These are phyloP conservation scores for Oithona nana DNA, from an alignment of 2,888 invertebrate genomes.

Conservation along the genomic window DNA sequence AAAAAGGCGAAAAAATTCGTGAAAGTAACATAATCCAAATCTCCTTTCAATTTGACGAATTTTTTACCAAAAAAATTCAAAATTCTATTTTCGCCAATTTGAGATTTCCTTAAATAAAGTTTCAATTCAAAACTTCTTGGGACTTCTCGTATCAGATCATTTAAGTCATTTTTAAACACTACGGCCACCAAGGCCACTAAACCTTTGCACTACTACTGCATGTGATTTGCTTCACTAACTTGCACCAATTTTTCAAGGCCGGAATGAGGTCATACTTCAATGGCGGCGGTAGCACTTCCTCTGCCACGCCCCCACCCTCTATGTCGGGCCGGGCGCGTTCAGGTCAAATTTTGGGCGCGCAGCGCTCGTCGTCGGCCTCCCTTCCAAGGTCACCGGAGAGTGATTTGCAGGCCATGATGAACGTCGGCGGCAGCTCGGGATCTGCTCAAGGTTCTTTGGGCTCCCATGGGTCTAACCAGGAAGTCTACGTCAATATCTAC, in stretches of 20 bases:
- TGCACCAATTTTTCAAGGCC: constrained; percentile 1
- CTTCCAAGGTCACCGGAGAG: constrained; percentile 15
- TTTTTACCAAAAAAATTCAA: too few species aligned
- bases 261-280: constrained; percentile 15
- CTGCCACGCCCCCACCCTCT: constrained; percentile 8
- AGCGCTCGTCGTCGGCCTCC: constrained; percentile 12
- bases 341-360: neutral
- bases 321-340: neutral
- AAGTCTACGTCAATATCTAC: constrained; percentile 16
- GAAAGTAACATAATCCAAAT: too few species aligned
- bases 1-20: too few species aligned
- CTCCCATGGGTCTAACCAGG: constrained; percentile 14
- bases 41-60: too few species aligned
- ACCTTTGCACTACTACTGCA: too few species aligned
- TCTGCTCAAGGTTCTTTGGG: constrained; percentile 16
- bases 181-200: too few species aligned
- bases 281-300: constrained; percentile 11
- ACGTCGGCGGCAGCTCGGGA: constrained; percentile 1
- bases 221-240: too few species aligned
- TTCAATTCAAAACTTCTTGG: too few species aligned
- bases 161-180: too few species aligned
- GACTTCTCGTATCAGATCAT: too few species aligned
- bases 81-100: too few species aligned
- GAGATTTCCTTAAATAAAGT: too few species aligned
- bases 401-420: neutral